phyloP scores from a whole-genome alignment of 1,140 invertebrate genomes.

The Bemisia tabaci region DNA sequence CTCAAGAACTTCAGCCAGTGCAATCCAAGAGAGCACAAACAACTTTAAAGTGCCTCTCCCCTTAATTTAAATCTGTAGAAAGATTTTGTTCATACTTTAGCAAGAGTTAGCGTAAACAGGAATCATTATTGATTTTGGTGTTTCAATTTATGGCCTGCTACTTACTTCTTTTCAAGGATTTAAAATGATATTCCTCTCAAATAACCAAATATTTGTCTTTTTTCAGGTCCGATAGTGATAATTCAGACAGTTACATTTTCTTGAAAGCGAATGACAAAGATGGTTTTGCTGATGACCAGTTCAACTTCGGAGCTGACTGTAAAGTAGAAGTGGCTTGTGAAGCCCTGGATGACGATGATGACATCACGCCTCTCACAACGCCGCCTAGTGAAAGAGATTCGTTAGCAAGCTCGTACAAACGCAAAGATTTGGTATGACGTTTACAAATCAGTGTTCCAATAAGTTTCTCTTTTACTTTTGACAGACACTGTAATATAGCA shows the following conservation, averaged over 20 bases:
- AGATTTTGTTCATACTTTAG: no score
- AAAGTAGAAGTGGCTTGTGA: conserved; percentile 68
- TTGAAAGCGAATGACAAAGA: conserved; percentile 42
- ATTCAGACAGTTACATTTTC: conserved; percentile 40
- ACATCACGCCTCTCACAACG: conserved; percentile 37
- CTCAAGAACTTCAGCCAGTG: no score
- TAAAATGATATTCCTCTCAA: no score
- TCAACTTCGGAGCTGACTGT: conserved; percentile 10
- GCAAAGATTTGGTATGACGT: conserved; percentile 53
- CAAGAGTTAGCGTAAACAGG: no score
- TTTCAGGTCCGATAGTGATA: conserved; percentile 50
- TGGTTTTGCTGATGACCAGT: conserved; percentile 43
- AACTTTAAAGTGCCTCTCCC: no score
- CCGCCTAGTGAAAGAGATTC: conserved; percentile 73
- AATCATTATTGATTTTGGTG: no score
- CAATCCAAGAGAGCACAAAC: no score
- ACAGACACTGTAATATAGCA: no score
- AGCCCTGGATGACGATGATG: conserved; percentile 56
- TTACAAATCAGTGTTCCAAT: background rate
- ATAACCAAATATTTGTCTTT: no score
- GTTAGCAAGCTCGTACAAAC: conserved; percentile 57
- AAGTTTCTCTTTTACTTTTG: conserved; percentile 20
- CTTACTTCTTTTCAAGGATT: no score
- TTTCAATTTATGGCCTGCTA: no score
- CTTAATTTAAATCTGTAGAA: no score